Percentiles rank a stretch among this genome's conserved stretches.
These are phyloP conservation scores for Nematostella vectensis DNA, from an alignment of 92 coral and sea anemone species.

Conservation along the genomic window DNA sequence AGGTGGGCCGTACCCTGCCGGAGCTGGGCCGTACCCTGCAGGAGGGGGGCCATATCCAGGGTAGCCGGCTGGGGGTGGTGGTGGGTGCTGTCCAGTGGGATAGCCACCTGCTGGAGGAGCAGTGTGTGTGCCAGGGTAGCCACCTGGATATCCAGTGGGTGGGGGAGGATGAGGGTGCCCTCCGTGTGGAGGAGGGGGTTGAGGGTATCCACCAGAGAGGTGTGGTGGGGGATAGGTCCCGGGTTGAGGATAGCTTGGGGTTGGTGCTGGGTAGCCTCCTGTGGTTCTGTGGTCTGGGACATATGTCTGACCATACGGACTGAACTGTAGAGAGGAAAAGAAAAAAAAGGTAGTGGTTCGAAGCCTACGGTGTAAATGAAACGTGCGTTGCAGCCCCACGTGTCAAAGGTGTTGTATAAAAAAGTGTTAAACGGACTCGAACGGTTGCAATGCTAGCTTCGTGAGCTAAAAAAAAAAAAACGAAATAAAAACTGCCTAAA, in stretches of 20 bases:
- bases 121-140: constrained; percentile 1
- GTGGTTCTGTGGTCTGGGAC: constrained; percentile 30
- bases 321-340: constrained; percentile 27
- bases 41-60: constrained; percentile 25
- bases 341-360: neutral
- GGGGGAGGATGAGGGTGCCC: constrained; percentile 14
- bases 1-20: constrained; percentile 11
- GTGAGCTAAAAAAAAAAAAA: too few species aligned
- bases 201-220: too few species aligned
- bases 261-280: constrained; percentile 29
- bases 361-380: too few species aligned
- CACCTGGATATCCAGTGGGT: constrained; percentile 10
- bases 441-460: too few species aligned
- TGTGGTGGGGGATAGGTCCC: constrained; percentile 14
- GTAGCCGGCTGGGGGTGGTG: constrained; percentile 24
- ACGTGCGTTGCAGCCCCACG: too few species aligned
- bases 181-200: neutral
- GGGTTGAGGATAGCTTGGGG: constrained; percentile 12
- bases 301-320: constrained; percentile 49
- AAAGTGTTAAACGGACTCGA: too few species aligned
- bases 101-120: constrained; percentile 22
- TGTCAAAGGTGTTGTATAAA: too few species aligned
- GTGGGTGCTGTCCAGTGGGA: constrained; percentile 15
- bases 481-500: too few species aligned
- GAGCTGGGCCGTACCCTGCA: constrained; percentile 12